phyloP scores from a whole-genome alignment of 2,113 vertebrate species.

The Sinocyclocheilus anophthalmus region DNA sequence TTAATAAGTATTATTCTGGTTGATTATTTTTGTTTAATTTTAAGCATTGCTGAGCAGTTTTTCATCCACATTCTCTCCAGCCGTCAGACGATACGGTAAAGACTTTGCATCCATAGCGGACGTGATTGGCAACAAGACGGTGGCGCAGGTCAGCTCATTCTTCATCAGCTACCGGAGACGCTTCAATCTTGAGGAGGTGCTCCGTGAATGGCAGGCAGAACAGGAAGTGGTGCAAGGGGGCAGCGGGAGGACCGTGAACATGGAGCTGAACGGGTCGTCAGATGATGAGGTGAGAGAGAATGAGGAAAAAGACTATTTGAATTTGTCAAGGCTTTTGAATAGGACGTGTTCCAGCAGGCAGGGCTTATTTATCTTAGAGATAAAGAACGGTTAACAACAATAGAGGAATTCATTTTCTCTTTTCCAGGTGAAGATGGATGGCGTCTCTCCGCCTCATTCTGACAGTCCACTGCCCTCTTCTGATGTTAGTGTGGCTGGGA shows the following conservation, averaged over 20 bases:
- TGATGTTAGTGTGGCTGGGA: conserved; percentile 40
- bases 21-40: background rate
- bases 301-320: conserved; percentile 64
- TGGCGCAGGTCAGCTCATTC: conserved; percentile 88
- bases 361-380: background rate
- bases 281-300: conserved; percentile 69
- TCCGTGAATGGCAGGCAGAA: conserved; percentile 90
- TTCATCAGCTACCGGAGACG: conserved; percentile 89
- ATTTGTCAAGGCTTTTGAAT: background rate
- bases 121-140: conserved; percentile 88
- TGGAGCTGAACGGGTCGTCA: conserved; percentile 64
- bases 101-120: conserved; percentile 87
- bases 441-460: conserved; percentile 62
- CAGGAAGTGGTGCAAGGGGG: conserved; percentile 76
- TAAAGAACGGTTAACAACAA: background rate
- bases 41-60: background rate
- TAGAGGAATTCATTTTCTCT: background rate
- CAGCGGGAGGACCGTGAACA: conserved; percentile 59
- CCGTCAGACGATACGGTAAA: conserved; percentile 87
- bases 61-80: conserved; percentile 61
- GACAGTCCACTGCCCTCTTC: conserved; percentile 62
- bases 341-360: conserved; percentile 1
- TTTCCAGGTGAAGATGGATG: conserved; percentile 77
- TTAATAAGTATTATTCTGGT: background rate
- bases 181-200: conserved; percentile 89